Base-by-base conservation (phyloP, 2,113 vertebrate genomes). In the Pelmatolapia mariae region DNA sequence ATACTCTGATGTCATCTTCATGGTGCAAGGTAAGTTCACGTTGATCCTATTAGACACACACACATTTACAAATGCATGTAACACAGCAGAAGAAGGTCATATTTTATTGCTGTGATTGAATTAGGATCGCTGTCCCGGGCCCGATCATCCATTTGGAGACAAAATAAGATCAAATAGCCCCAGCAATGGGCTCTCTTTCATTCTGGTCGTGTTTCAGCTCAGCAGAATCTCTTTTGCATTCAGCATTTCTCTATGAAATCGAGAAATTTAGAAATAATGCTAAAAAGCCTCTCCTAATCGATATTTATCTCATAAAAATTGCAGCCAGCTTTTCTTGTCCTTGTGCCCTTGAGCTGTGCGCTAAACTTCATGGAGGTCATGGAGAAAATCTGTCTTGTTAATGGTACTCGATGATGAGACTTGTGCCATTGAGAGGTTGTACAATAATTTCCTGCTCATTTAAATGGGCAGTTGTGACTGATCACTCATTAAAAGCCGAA, bases 1-100 rank as follows among this genome's bases (percentile, higher is more conserved):
- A 45, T 97, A 99, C 85, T 98, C 98, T 24, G 98, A 99, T 92
- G 98, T 99, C 91, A 97, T 99, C 94, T 99, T 99, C 89, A 98
- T 98, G 97, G 97, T 99, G 94, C 98, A 99, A 99, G 98, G 98
- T 98, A 96, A 89, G 94, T 89, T 24, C 47, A 7, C 2, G 38
- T 36, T 36, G n/a, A 82, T 84, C 47, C 26, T 79, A 5, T 4
- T 13, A 81, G 22, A 16, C 3, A 84, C 26, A 3, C 7, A 52
- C 57, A 10, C 71, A 56, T 82, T 81, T 36, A 79, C 59, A 86
- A 84, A 84, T 78, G 50, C 59, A 87, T 43, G 19, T 81, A 82
- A 92, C 76, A 80, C 84, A 8, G 61, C 90, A 82, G 66, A 66
- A 68, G 80, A 61, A 87, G 89, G 89, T 92, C 81, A 88, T 83